Evolutionary conservation across 2,797 vertebrate genomes (phyloP), one percentile per base, ranked within the genome.

Genomic region (Neosilurus hyrtlii): DNA sequence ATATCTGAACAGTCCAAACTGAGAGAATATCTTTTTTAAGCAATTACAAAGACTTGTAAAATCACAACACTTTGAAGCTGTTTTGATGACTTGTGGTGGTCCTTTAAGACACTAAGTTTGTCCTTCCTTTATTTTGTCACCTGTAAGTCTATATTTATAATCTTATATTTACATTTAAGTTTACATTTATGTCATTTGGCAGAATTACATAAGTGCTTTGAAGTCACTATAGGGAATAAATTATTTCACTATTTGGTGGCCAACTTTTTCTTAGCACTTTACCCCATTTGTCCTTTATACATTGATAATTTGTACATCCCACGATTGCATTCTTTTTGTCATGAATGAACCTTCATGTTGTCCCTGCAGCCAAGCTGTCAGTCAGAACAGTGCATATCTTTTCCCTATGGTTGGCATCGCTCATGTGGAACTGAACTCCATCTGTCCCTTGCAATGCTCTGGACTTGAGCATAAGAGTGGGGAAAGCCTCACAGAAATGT

Each of bases 381-480:
- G 86, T 86, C 84, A 85, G 79, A 59, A 84, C 80, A 59, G 79
- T 57, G 70, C 89, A 80, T 84, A 85, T 82, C 86, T 83, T 82
- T 87, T 87, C 87, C 89, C 87, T 82, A 83, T 85, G 82, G 86
- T 73, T 86, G 87, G 89, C 86, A 85, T 75, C 51, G 73, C 87
- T 90, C 83, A 83, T 72, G 83, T 88, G 86, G 88, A 89, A 89
- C 85, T 62, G 67, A 11, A 24, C 71, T 72, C 87, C 88, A 90
- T 88, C 89, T 90, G 89, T 90, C 87, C 85, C 85, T 20, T 30
- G 85, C 37, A 83, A 86, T 7, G 82, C 59, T 83, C 63, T 63
- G 61, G 61, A 78, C 9, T 78, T 16, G 16, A 51, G 14, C 54
- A 65, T 65, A 43, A 15, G 14, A 78, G 76, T 78, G 43, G 61